phyloP scores from a whole-genome alignment of 2,888 invertebrate genomes.

The Pyrgus malvae region DNA sequence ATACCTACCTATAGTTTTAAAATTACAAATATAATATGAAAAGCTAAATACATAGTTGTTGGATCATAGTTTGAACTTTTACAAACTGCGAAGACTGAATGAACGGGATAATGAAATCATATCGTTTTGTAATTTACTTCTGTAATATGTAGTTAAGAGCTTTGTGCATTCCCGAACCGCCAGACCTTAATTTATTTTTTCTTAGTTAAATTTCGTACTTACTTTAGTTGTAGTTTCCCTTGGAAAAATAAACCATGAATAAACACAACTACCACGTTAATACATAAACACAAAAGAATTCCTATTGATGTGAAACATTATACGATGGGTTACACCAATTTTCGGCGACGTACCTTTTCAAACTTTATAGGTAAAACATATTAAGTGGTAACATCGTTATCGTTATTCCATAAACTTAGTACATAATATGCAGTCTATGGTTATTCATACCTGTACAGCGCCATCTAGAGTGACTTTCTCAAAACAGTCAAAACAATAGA shows the following conservation, averaged over 20 bases:
- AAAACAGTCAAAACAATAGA: too few relatives aligned
- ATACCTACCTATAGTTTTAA: constrained; percentile 57
- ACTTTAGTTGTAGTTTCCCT: constrained; percentile 5
- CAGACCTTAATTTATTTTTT: constrained; percentile 46
- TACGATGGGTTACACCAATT: too few relatives aligned
- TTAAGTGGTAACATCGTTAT: too few relatives aligned
- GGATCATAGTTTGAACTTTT: constrained; percentile 73
- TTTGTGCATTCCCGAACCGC: constrained; percentile 61
- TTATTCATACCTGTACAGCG: too few relatives aligned
- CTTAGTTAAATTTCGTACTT: constrained; percentile 21
- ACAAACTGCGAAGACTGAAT: constrained; percentile 79
- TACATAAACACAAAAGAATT: too few relatives aligned
- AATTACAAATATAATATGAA: constrained; percentile 54
- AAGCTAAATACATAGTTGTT: constrained; percentile 70
- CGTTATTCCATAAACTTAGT: too few relatives aligned
- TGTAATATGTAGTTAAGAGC: constrained; percentile 70
- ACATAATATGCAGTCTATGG: too few relatives aligned
- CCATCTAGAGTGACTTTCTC: too few relatives aligned
- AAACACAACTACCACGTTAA: too few relatives aligned
- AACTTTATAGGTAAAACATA: too few relatives aligned
- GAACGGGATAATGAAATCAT: constrained; percentile 77
- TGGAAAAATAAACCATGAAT: constrained; percentile 3
- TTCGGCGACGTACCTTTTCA: too few relatives aligned
- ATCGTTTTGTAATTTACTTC: constrained; percentile 79
- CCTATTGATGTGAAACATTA: too few relatives aligned